Evolutionary conservation across 1,140 invertebrate genomes (phyloP).

Genomic region (Globodera rostochiensis): DNA sequence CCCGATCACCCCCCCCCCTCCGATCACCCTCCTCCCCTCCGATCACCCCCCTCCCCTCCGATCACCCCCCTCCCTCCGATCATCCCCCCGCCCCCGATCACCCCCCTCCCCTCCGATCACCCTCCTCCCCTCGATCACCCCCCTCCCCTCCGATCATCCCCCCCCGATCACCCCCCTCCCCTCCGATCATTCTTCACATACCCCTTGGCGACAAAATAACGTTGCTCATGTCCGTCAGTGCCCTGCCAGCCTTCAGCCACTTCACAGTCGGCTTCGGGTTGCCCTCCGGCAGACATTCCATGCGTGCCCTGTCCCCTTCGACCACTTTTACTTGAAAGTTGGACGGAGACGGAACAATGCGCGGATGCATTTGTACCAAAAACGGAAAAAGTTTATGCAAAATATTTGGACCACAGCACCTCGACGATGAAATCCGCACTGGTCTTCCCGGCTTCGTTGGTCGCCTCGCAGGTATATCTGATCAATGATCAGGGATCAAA

Average conservation of each 20-base stretch:
- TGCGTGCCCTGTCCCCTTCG: slow-evolving; percentile 54
- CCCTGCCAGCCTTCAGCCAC: slow-evolving; percentile 58
- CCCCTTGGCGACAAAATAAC: slow-evolving; percentile 65
- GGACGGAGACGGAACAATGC: slow-evolving; percentile 26
- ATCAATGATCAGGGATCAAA: background rate
- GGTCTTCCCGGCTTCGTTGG: slow-evolving; percentile 58
- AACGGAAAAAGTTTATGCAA: background rate
- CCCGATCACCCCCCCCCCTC: too few relatives aligned
- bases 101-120: too few relatives aligned
- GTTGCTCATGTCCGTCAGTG: slow-evolving; percentile 49
- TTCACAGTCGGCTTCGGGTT: slow-evolving; percentile 55
- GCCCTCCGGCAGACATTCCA: slow-evolving; percentile 61
- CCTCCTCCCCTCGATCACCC: background rate
- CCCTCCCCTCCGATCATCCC: too few relatives aligned
- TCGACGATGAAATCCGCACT: slow-evolving; percentile 59
- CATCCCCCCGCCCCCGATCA: too few relatives aligned
- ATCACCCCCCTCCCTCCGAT: too few relatives aligned
- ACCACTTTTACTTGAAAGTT: slow-evolving; percentile 47
- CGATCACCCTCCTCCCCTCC: too few relatives aligned
- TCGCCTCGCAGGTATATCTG: slow-evolving; percentile 52
- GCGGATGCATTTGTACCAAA: slow-evolving; percentile 30
- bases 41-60: too few relatives aligned
- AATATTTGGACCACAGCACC: slow-evolving; percentile 38
- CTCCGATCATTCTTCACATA: too few relatives aligned
- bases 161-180: too few relatives aligned